These are phyloP conservation scores for Hestina assimilis DNA, from an alignment of 1,140 invertebrate species.

Conservation along the genomic window DNA sequence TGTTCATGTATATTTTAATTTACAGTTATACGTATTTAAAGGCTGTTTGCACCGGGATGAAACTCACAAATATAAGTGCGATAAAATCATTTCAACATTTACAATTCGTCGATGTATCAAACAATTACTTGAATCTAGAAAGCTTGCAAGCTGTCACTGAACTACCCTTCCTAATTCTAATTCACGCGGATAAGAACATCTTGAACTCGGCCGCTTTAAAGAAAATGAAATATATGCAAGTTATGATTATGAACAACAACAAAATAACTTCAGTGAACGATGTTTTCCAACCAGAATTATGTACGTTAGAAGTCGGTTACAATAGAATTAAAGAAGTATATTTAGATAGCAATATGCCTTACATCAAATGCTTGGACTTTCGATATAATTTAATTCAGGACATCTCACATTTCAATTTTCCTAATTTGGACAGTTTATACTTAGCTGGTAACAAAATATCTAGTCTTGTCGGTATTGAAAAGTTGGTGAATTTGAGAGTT, in stretches of 20 bases:
- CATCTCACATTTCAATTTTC: constrained; percentile 61
- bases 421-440: constrained; percentile 72
- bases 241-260: constrained; percentile 76
- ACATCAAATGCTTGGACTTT: constrained; percentile 72
- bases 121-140: constrained; percentile 71
- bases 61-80: constrained; percentile 70
- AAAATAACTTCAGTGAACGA: constrained; percentile 66
- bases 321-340: constrained; percentile 63
- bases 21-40: constrained; percentile 73
- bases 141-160: constrained; percentile 68
- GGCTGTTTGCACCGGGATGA: constrained; percentile 60
- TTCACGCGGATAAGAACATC: constrained; percentile 76
- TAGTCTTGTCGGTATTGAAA: constrained; percentile 61
- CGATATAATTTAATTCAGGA: constrained; percentile 73
- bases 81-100: constrained; percentile 75
- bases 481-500: constrained; percentile 69
- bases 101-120: constrained; percentile 77
- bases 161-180: constrained; percentile 73
- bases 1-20: constrained; percentile 1
- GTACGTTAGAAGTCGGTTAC: constrained; percentile 74
- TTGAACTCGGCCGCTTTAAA: constrained; percentile 68
- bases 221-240: constrained; percentile 78
- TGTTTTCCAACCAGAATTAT: constrained; percentile 75
- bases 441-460: constrained; percentile 72
- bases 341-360: constrained; percentile 56